Conservation (phyloP, 2,888 invertebrate species). For the Cheilosia scutellata region DNA sequence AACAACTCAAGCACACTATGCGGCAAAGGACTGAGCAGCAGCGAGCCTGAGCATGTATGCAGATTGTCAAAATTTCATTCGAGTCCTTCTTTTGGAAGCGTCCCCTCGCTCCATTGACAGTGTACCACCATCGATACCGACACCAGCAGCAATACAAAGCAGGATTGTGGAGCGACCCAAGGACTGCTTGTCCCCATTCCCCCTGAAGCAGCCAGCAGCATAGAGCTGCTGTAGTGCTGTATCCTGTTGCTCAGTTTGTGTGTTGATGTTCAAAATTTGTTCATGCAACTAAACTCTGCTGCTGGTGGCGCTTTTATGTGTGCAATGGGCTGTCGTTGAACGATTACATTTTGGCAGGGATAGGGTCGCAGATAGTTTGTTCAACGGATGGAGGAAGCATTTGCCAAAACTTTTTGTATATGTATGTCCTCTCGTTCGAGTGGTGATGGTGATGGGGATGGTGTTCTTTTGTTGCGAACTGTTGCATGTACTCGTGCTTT, state of each 20-base stretch:
- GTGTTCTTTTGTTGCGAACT: slow-evolving; percentile 39
- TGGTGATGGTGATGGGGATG: neutral
- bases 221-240: slow-evolving; percentile 16
- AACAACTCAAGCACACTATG: slow-evolving; percentile 12
- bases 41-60: slow-evolving; percentile 37
- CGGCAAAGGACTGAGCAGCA: slow-evolving; percentile 13
- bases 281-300: slow-evolving; percentile 50
- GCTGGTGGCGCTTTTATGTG: neutral
- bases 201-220: neutral
- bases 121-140: slow-evolving; percentile 37
- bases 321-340: slow-evolving; percentile 41
- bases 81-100: slow-evolving; percentile 29
- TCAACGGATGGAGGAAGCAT: slow-evolving; percentile 53
- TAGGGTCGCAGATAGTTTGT: slow-evolving; percentile 48
- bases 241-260: slow-evolving; percentile 62
- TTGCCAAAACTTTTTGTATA: slow-evolving; percentile 55
- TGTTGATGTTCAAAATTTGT: slow-evolving; percentile 56
- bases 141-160: slow-evolving; percentile 21
- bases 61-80: slow-evolving; percentile 58
- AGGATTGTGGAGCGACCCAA: slow-evolving; percentile 3
- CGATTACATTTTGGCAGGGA: slow-evolving; percentile 42
- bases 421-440: slow-evolving; percentile 4
- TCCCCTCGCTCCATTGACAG: neutral
- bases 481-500: slow-evolving; percentile 55
- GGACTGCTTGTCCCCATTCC: slow-evolving; percentile 11